These are phyloP conservation scores for Carcharodon carcharias DNA, from an alignment of 2,797 vertebrate species.

Conservation along the genomic window DNA sequence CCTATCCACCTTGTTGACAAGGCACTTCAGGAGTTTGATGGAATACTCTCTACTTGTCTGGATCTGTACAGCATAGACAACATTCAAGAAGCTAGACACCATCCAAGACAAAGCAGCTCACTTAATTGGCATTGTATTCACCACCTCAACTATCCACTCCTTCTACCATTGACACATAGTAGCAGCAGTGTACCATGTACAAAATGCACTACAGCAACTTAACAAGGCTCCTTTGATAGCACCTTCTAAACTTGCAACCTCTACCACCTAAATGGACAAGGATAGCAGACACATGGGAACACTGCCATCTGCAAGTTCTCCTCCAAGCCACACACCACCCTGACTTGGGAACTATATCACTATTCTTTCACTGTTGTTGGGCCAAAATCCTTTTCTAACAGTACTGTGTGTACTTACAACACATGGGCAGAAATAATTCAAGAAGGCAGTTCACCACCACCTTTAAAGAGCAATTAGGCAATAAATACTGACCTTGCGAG, in stretches of 20 bases:
- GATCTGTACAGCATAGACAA: not conserved
- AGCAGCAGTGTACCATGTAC: not conserved
- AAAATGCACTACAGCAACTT: not conserved
- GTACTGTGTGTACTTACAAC: not conserved
- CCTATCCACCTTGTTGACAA: not conserved
- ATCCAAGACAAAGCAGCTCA: not conserved
- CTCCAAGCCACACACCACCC: not conserved
- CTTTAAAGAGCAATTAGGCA: not conserved
- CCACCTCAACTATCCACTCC: not conserved
- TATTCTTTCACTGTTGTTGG: not conserved
- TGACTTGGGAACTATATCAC: not conserved
- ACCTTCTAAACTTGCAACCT: not conserved
- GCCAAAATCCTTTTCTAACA: not conserved
- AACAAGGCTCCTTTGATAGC: not conserved
- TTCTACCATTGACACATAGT: not conserved
- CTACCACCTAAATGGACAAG: not conserved
- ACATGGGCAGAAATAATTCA: not conserved
- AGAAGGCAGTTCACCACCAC: not conserved
- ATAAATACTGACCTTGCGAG: not conserved
- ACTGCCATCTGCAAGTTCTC: not conserved
- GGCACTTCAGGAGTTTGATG: not conserved
- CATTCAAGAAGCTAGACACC: not conserved
- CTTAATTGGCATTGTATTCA: not conserved
- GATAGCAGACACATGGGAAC: not conserved
- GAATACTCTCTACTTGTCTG: not conserved